Conservation (phyloP, 2,113 vertebrate species). For the Clarias magur region DNA sequence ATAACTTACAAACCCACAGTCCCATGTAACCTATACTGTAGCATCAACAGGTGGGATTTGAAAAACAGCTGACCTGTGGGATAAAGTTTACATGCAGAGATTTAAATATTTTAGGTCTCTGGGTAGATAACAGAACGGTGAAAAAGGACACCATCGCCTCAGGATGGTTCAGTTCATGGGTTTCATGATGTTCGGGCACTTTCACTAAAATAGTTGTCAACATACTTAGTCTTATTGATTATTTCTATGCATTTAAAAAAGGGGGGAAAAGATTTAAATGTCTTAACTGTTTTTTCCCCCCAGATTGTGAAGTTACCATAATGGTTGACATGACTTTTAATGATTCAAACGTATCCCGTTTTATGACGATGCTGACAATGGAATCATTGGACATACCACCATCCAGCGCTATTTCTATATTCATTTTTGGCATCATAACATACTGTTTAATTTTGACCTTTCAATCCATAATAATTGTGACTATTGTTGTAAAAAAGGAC, state of each 20-base stretch:
- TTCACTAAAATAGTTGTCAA: background rate
- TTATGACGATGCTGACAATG: background rate
- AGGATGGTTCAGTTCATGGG: background rate
- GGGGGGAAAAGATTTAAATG: too few species aligned
- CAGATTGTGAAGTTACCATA: background rate
- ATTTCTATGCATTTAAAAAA: background rate
- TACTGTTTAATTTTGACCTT: slow-evolving; percentile 12
- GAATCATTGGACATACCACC: slow-evolving; percentile 8
- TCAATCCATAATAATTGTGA: background rate
- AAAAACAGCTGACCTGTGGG: background rate
- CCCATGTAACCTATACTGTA: background rate
- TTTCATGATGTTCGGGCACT: background rate
- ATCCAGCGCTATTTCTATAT: background rate
- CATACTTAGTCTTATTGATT: background rate
- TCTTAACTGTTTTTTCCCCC: background rate
- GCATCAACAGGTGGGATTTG: background rate
- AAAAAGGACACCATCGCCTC: background rate
- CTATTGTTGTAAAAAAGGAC: background rate
- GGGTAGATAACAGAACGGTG: background rate
- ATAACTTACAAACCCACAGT: background rate
- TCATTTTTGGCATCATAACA: slow-evolving; percentile 2
- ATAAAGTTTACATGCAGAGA: background rate
- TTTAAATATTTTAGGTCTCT: background rate
- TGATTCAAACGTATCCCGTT: background rate
- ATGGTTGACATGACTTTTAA: background rate